These are phyloP conservation scores for Sorex maritimensis DNA, from an alignment of 2,797 vertebrate genomes.

Conservation along the genomic window DNA sequence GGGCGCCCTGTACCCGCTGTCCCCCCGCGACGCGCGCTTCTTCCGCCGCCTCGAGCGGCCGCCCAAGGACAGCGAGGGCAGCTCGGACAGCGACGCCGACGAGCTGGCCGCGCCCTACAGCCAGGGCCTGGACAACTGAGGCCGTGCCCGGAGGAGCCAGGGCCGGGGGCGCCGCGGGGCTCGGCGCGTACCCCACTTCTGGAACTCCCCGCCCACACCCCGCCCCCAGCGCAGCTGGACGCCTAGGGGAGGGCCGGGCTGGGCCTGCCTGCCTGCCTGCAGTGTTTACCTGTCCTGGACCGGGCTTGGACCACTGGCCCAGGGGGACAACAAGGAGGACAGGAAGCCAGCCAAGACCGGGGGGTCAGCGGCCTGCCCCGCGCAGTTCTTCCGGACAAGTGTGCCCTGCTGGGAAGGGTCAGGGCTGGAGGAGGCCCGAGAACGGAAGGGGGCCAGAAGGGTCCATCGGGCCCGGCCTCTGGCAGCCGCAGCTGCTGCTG, in stretches of 20 bases:
- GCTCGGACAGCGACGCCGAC: conserved; percentile 95
- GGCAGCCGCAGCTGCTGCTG: neutral
- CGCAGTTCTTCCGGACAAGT: conserved; percentile 18
- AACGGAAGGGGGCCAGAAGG: neutral
- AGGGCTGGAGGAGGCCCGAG: conserved; percentile 39
- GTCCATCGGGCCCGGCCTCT: neutral
- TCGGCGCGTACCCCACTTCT: neutral
- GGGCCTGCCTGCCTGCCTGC: conserved; percentile 16
- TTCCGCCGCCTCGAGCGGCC: conserved; percentile 90
- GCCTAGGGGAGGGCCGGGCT: neutral
- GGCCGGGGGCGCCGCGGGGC: neutral
- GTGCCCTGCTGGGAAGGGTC: conserved; percentile 66
- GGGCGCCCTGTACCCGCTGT: conserved; percentile 92
- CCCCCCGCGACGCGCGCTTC: conserved; percentile 91
- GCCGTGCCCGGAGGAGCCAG: neutral
- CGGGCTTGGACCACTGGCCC: neutral
- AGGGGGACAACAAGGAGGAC: neutral
- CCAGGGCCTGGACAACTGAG: conserved; percentile 92
- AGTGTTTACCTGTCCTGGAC: conserved; percentile 70
- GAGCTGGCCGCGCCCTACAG: conserved; percentile 90
- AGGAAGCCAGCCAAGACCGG: neutral
- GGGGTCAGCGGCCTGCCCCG: neutral
- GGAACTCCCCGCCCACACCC: neutral
- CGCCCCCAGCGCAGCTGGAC: neutral
- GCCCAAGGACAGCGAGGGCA: conserved; percentile 94